Conservation (phyloP, 2,113 vertebrate genomes). For the Thamnaconus septentrionalis region DNA sequence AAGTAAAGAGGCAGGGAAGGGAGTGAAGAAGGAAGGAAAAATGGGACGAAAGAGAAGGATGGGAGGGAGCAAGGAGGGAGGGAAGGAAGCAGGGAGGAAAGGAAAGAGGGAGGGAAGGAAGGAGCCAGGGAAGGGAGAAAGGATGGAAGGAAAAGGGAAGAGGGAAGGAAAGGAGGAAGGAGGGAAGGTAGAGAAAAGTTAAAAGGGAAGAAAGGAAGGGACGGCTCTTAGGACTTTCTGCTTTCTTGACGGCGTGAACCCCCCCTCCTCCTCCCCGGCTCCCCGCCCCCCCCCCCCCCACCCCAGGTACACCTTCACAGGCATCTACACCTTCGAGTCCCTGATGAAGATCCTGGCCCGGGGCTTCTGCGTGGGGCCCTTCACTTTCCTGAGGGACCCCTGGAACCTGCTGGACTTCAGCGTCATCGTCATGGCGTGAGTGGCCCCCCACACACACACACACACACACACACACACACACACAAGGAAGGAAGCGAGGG, state of each 20-base stretch:
- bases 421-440: slow-evolving; percentile 99
- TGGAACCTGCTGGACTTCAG: slow-evolving; percentile 99
- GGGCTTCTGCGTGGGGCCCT: slow-evolving; percentile 93
- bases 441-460: slow-evolving; percentile 46
- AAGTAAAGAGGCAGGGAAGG: too few species aligned
- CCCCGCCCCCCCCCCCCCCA: slow-evolving; percentile 12
- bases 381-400: slow-evolving; percentile 96
- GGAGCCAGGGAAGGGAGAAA: too few species aligned
- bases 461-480: background rate
- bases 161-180: too few species aligned
- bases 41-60: too few species aligned
- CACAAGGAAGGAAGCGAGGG: too few species aligned
- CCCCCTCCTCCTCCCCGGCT: background rate
- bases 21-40: too few species aligned
- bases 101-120: too few species aligned
- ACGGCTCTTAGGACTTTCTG: background rate
- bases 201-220: too few species aligned
- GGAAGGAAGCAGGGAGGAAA: too few species aligned
- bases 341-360: slow-evolving; percentile 95
- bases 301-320: slow-evolving; percentile 96
- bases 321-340: slow-evolving; percentile 98
- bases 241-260: background rate
- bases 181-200: too few species aligned
- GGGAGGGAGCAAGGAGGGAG: too few species aligned
- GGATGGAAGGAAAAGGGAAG: too few species aligned